Conservation (phyloP, 53 echinoderm and acorn worm species). For the Astropecten irregularis region DNA sequence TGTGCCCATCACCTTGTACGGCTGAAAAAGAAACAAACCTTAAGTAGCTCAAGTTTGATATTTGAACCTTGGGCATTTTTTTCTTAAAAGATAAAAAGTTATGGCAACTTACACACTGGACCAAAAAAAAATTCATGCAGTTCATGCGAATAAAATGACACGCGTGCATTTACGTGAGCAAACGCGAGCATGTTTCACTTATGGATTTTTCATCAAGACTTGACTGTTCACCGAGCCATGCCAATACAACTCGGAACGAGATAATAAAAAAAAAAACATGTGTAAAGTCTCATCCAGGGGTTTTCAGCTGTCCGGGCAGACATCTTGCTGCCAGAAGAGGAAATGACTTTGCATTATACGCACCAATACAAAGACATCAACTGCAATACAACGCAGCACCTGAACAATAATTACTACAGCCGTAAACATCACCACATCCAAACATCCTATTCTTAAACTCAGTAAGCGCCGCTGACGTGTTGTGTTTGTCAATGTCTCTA, state of each 20-base stretch:
- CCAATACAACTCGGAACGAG: not conserved
- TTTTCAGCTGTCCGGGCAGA: constrained; percentile 47
- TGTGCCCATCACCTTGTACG: no score
- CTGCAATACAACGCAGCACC: not conserved
- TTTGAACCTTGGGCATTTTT: no score
- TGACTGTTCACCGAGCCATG: not conserved
- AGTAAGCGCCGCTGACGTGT: not conserved
- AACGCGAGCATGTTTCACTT: no score
- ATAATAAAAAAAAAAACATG: not conserved
- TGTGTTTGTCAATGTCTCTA: not conserved
- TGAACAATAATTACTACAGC: constrained; percentile 25
- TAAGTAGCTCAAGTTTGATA: no score
- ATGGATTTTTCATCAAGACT: no score
- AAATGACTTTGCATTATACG: constrained; percentile 2
- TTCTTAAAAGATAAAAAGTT: no score
- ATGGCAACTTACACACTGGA: no score
- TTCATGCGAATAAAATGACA: no score
- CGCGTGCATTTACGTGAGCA: no score
- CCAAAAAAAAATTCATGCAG: no score
- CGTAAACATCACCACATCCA: not conserved
- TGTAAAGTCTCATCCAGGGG: not conserved
- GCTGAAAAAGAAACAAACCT: no score
- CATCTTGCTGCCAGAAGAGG: constrained; percentile 21
- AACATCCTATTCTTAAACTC: not conserved
- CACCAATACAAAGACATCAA: not conserved